Conservation (phyloP, 2,113 vertebrate genomes). For the Caranx melampygus region DNA sequence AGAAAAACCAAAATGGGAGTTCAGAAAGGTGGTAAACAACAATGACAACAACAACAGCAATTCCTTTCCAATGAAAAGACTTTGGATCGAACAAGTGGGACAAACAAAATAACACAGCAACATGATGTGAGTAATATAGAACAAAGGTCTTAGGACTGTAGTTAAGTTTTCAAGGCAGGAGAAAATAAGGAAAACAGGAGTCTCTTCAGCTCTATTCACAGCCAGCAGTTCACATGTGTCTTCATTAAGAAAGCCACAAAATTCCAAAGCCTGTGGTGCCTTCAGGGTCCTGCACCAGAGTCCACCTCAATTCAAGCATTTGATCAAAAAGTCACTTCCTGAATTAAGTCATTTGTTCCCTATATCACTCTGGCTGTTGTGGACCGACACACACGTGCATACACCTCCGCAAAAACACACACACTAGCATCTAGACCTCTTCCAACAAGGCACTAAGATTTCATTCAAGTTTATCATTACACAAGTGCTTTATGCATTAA, state of each 20-base stretch:
- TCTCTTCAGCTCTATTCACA: slow-evolving; percentile 51
- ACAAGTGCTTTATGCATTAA: slow-evolving; percentile 71
- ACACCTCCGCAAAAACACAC: not conserved
- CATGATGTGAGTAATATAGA: slow-evolving; percentile 10
- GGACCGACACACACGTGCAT: not conserved
- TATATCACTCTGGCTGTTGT: slow-evolving; percentile 1
- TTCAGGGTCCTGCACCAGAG: slow-evolving; percentile 10
- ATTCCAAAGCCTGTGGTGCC: slow-evolving; percentile 6
- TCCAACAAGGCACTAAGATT: slow-evolving; percentile 94
- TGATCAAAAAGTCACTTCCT: not conserved
- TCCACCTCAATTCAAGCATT: not conserved
- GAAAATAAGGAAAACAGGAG: slow-evolving; percentile 11
- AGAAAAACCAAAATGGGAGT: not conserved
- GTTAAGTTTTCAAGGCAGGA: slow-evolving; percentile 57
- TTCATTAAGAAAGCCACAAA: slow-evolving; percentile 8
- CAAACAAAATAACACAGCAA: slow-evolving; percentile 21
- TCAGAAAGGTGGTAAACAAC: not conserved
- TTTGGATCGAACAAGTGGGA: slow-evolving; percentile 37
- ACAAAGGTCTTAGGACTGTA: slow-evolving; percentile 1
- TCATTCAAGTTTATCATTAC: slow-evolving; percentile 89
- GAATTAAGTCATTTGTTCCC: slow-evolving; percentile 4
- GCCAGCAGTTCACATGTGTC: slow-evolving; percentile 19
- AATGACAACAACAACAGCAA: not conserved
- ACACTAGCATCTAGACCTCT: slow-evolving; percentile 48
- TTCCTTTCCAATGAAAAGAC: slow-evolving; percentile 17